Percentiles rank a stretch among this genome's conserved stretches.
These are phyloP conservation scores for Otus sunia DNA, from an alignment of 2,113 vertebrate species.

Conservation along the genomic window DNA sequence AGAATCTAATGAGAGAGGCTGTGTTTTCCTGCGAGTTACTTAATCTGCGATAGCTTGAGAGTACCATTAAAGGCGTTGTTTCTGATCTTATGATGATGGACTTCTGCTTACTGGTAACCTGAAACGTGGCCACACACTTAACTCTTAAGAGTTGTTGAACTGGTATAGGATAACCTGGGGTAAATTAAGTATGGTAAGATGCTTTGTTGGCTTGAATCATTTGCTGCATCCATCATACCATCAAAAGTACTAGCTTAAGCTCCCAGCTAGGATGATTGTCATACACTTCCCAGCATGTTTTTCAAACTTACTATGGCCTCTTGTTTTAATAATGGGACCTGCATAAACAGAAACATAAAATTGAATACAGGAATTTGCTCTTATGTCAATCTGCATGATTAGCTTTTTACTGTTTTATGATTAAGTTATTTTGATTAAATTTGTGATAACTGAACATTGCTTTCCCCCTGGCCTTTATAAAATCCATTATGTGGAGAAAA, in stretches of 20 bases:
- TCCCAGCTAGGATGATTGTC: background rate
- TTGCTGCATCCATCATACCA: background rate
- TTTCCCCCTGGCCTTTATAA: background rate
- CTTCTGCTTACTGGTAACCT: background rate
- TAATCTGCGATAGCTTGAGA: background rate
- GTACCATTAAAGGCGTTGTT: background rate
- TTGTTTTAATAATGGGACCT: background rate
- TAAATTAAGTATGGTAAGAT: background rate
- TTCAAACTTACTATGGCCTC: background rate
- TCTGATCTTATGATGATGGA: background rate
- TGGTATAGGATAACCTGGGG: background rate
- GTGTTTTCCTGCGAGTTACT: background rate
- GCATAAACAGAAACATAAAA: background rate
- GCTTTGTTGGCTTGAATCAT: background rate
- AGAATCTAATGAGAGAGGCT: background rate
- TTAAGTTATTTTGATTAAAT: background rate
- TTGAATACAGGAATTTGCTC: background rate
- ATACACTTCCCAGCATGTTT: background rate
- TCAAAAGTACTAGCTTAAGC: background rate
- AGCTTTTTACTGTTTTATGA: background rate
- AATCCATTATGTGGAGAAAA: background rate
- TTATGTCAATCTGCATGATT: background rate
- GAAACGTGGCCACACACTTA: background rate
- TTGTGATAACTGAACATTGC: background rate
- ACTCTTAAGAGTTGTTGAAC: background rate